Evolutionary conservation across 2,113 vertebrate species (phyloP).

Genomic region (Vidua chalybeata): DNA sequence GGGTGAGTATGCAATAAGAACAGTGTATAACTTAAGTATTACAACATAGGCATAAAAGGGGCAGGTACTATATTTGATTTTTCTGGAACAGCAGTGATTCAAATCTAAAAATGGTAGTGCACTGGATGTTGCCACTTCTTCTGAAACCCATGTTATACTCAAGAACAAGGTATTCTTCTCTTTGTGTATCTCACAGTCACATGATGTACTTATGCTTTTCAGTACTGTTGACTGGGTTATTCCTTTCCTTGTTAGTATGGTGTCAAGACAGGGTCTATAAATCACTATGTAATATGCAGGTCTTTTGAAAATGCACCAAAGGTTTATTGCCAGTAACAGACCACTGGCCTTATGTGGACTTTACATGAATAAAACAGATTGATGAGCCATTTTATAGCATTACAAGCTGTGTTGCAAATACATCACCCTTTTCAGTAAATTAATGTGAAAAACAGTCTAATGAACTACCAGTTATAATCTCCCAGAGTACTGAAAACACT

Average conservation of each 20-base stretch:
- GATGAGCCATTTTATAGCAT: conserved; percentile 81
- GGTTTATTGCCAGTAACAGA: conserved; percentile 80
- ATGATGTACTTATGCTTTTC: conserved; percentile 53
- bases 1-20: neutral
- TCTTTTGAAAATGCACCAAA: conserved; percentile 76
- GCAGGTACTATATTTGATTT: neutral
- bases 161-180: neutral
- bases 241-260: conserved; percentile 68
- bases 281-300: conserved; percentile 73
- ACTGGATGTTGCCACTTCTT: neutral
- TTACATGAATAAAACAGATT: conserved; percentile 81
- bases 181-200: neutral
- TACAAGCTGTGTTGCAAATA: conserved; percentile 78
- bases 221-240: conserved; percentile 55
- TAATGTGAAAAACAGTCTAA: conserved; percentile 74
- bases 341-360: conserved; percentile 79
- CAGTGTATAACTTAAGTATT: neutral
- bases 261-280: conserved; percentile 71
- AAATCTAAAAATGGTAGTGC: neutral
- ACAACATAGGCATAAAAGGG: neutral
- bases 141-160: neutral
- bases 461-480: conserved; percentile 62
- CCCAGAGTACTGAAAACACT: conserved; percentile 29
- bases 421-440: conserved; percentile 78
- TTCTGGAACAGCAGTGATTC: neutral